phyloP scores from a whole-genome alignment of 2,797 vertebrate species.

The Clamator glandarius region DNA sequence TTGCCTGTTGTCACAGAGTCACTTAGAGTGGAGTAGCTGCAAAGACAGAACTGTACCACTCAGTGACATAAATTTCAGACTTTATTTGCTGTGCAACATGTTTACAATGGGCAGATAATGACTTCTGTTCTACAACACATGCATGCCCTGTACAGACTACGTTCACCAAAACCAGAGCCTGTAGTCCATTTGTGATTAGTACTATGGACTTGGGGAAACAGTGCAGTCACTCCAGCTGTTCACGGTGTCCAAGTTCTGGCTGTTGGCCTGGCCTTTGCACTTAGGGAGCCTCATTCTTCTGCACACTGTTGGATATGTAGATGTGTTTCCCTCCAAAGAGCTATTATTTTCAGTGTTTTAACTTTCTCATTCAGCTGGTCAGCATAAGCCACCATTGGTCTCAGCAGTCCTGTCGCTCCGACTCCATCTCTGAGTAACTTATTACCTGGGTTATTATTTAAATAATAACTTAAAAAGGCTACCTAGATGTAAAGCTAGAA shows the following conservation, averaged over 20 bases:
- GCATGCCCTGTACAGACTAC: background rate
- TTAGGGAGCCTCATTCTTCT: background rate
- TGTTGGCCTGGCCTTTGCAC: background rate
- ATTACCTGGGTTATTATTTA: background rate
- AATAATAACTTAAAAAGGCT: background rate
- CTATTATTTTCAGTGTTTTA: background rate
- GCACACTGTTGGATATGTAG: background rate
- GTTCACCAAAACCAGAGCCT: background rate
- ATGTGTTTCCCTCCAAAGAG: background rate
- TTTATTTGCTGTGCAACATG: background rate
- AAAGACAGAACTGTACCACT: background rate
- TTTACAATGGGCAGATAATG: too few species aligned
- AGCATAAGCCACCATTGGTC: background rate
- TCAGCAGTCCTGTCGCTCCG: accelerated
- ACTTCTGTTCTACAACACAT: background rate
- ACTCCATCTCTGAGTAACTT: background rate
- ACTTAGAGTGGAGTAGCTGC: background rate
- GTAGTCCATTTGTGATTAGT: background rate
- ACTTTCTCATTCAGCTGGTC: background rate
- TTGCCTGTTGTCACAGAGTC: background rate
- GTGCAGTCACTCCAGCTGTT: background rate
- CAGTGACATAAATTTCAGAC: background rate
- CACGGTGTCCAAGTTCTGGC: accelerated
- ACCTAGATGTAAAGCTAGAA: background rate
- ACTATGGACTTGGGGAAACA: background rate